Conservation (phyloP, 2,797 vertebrate species). For the Halcyon leucocephala region DNA sequence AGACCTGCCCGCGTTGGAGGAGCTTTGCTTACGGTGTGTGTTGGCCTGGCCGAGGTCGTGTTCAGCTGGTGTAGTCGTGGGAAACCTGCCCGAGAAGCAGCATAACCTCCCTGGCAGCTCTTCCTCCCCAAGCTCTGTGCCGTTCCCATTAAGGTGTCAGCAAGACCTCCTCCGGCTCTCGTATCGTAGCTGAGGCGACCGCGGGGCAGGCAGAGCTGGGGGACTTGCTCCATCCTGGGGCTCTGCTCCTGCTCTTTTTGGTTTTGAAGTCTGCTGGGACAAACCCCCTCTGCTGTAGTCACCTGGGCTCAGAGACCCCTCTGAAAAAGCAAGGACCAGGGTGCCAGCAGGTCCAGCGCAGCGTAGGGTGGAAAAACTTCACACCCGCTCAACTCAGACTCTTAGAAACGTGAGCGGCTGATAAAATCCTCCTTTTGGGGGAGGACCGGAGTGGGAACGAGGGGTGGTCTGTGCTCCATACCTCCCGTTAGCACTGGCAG, state of each 20-base stretch:
- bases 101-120: background rate
- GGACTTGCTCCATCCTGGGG: background rate
- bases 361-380: background rate
- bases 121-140: background rate
- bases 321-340: background rate
- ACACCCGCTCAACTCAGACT: background rate
- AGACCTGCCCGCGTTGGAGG: background rate
- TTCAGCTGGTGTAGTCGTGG: background rate
- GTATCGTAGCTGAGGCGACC: background rate
- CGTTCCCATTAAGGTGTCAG: background rate
- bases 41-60: background rate
- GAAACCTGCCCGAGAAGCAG: conserved; percentile 1
- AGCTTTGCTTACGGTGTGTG: accelerated
- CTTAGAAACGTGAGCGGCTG: background rate
- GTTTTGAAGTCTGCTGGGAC: background rate
- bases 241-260: background rate
- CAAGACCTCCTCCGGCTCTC: background rate
- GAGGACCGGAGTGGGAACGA: background rate
- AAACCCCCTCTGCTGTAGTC: accelerated
- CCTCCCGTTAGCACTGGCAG: background rate
- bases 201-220: background rate
- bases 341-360: accelerated
- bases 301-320: background rate
- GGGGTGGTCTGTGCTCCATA: background rate
- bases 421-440: background rate